Evolutionary conservation across 2,797 vertebrate species (phyloP).

Genomic region (Tamandua tetradactyla): DNA sequence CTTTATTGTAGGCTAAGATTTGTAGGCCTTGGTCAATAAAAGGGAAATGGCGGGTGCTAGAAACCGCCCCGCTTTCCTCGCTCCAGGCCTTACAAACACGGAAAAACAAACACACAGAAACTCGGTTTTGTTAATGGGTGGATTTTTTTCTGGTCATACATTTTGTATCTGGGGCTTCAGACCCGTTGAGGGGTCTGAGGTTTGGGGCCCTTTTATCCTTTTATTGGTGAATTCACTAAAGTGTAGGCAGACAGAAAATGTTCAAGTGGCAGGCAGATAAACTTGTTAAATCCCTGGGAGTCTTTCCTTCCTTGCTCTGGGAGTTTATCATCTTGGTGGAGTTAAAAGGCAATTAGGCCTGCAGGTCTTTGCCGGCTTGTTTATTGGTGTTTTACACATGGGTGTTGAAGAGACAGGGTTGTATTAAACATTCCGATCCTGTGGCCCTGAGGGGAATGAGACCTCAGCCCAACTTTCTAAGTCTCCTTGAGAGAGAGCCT

Average conservation of each 20-base stretch:
- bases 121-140: slow-evolving; percentile 68
- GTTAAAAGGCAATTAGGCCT: slow-evolving; percentile 89
- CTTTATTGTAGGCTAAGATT: slow-evolving; percentile 51
- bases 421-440: slow-evolving; percentile 86
- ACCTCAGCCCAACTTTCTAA: slow-evolving; percentile 79
- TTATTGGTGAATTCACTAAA: slow-evolving; percentile 87
- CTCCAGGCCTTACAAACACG: slow-evolving; percentile 42
- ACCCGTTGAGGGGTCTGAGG: slow-evolving; percentile 71
- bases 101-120: slow-evolving; percentile 5
- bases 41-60: slow-evolving; percentile 21
- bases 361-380: slow-evolving; percentile 85
- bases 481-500: slow-evolving; percentile 77
- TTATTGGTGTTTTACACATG: slow-evolving; percentile 88
- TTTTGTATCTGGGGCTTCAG: slow-evolving; percentile 82
- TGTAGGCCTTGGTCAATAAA: slow-evolving; percentile 65
- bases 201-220: slow-evolving; percentile 86
- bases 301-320: slow-evolving; percentile 85
- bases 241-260: slow-evolving; percentile 86
- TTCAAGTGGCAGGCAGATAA: slow-evolving; percentile 87
- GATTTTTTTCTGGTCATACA: slow-evolving; percentile 75
- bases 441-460: slow-evolving; percentile 82
- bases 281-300: slow-evolving; percentile 89
- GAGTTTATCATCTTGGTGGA: slow-evolving; percentile 87
- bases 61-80: not conserved
- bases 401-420: slow-evolving; percentile 85